phyloP scores from a whole-genome alignment of 2,888 invertebrate species.

The Dryocosmus kuriphilus region DNA sequence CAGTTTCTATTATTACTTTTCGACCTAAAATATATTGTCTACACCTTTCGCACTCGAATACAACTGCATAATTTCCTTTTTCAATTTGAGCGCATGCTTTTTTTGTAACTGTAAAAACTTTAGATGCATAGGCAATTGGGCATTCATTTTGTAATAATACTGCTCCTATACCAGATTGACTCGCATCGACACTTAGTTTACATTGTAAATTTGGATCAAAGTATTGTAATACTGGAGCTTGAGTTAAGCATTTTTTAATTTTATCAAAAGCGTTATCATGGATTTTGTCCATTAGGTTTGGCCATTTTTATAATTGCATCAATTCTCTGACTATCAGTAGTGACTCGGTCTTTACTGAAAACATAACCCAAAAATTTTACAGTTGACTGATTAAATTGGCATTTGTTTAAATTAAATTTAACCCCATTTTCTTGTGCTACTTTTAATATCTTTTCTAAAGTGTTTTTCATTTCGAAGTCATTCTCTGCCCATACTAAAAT shows the following conservation, averaged over 20 bases:
- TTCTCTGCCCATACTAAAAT: constrained; percentile 53
- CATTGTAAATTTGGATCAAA: neutral
- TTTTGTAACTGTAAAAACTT: constrained; percentile 48
- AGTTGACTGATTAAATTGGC: too few relatives aligned
- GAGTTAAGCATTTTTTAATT: constrained; percentile 18
- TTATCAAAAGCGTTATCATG: constrained; percentile 9
- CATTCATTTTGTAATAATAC: constrained; percentile 66
- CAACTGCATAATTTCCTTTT: constrained; percentile 54
- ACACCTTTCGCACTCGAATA: constrained; percentile 55
- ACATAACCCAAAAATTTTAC: too few relatives aligned
- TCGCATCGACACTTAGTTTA: constrained; percentile 59
- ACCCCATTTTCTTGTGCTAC: neutral
- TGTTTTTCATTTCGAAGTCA: constrained; percentile 43
- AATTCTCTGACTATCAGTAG: constrained; percentile 44
- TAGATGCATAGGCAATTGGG: constrained; percentile 64
- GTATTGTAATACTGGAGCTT: neutral
- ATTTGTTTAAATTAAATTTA: too few relatives aligned
- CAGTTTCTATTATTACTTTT: constrained; percentile 51
- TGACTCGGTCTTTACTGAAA: neutral
- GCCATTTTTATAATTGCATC: constrained; percentile 44
- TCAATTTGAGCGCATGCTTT: constrained; percentile 54
- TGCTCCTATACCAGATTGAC: constrained; percentile 61
- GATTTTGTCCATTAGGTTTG: constrained; percentile 42
- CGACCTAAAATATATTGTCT: constrained; percentile 55
- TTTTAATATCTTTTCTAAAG: neutral